These are phyloP conservation scores for Pogonocichla stellata DNA, from an alignment of 2,113 vertebrate genomes.

Conservation along the genomic window DNA sequence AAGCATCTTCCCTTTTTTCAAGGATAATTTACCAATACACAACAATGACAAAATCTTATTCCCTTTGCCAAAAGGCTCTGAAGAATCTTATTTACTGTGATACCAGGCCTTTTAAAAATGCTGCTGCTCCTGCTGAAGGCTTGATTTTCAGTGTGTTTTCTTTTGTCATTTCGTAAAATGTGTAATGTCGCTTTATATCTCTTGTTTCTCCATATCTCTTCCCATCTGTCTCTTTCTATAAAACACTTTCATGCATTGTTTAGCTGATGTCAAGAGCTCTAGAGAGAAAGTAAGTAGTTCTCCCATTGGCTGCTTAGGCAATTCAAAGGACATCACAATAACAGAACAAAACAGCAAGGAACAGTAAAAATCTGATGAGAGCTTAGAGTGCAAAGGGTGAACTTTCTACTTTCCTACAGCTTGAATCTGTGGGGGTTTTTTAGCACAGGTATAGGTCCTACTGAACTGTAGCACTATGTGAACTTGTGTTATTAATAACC, in stretches of 20 bases:
- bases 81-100: background rate
- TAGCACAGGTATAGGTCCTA: background rate
- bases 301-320: background rate
- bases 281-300: background rate
- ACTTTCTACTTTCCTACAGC: background rate
- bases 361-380: background rate
- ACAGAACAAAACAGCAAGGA: background rate
- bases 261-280: slow-evolving; percentile 9
- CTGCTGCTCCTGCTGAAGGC: background rate
- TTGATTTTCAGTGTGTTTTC: background rate
- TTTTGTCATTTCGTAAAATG: slow-evolving; percentile 22
- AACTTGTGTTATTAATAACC: background rate
- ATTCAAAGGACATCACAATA: background rate
- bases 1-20: background rate
- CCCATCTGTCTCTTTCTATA: background rate
- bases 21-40: background rate
- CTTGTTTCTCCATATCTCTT: background rate
- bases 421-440: background rate
- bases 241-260: slow-evolving; percentile 15
- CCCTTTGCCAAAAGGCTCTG: background rate
- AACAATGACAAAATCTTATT: background rate
- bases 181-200: slow-evolving; percentile 30
- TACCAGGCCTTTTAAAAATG: background rate
- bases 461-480: background rate
- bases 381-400: background rate